Conservation (phyloP, 1,140 invertebrate species). For the Phthorimaea operculella region DNA sequence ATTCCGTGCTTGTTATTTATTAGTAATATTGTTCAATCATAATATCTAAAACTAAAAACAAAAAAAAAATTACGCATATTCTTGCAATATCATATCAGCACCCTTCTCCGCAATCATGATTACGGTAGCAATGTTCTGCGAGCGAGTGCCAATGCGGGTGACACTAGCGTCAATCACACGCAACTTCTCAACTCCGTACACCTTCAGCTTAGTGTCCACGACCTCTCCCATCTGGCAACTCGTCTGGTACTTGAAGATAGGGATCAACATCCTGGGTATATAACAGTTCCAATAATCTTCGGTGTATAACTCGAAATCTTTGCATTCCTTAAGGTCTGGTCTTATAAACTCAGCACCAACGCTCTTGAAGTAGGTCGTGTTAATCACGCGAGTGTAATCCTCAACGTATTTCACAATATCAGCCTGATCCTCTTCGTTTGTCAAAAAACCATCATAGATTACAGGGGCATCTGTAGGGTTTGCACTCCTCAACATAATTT, state of each 20-base stretch:
- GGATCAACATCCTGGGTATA: constrained; percentile 33
- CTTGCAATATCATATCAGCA: constrained; percentile 72
- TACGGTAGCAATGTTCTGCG: constrained; percentile 39
- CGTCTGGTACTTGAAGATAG: constrained; percentile 56
- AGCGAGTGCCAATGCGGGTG: constrained; percentile 39
- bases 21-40: no score
- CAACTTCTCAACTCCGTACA: constrained; percentile 61
- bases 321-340: constrained; percentile 55
- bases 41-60: no score
- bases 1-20: no score
- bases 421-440: constrained; percentile 78
- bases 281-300: constrained; percentile 74
- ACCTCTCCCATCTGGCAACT: constrained; percentile 74
- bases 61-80: no score
- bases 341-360: constrained; percentile 50
- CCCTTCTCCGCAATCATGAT: constrained; percentile 77
- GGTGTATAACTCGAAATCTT: constrained; percentile 71
- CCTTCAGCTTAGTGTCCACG: constrained; percentile 65
- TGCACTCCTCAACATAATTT: constrained; percentile 77
- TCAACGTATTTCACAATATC: constrained; percentile 81
- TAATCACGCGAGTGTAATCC: constrained; percentile 65
- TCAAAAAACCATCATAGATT: constrained; percentile 89
- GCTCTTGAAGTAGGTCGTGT: constrained; percentile 67
- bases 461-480: constrained; percentile 87
- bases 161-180: constrained; percentile 48